These are phyloP conservation scores for Plagiodera versicolora DNA, from an alignment of 2,888 invertebrate genomes.

Conservation along the genomic window DNA sequence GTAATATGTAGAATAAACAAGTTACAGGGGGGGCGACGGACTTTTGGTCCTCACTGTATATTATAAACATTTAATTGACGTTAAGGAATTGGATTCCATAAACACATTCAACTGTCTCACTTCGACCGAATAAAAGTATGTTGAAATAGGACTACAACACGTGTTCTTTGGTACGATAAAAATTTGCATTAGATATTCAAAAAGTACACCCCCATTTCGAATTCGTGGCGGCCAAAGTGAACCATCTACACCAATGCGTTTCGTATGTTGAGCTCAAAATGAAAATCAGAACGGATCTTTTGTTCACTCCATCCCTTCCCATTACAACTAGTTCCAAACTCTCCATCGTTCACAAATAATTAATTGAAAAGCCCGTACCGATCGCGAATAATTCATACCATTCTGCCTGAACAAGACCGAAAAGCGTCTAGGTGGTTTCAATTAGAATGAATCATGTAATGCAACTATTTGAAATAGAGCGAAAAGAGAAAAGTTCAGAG, in stretches of 20 bases:
- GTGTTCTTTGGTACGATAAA: too few relatives aligned
- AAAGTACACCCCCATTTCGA: too few relatives aligned
- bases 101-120: too few relatives aligned
- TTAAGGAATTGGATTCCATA: too few relatives aligned
- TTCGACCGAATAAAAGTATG: too few relatives aligned
- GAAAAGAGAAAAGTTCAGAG: constrained; percentile 14
- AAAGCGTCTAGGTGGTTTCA: constrained; percentile 16
- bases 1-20: too few relatives aligned
- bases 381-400: constrained; percentile 30
- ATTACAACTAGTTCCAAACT: constrained; percentile 24
- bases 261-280: not conserved
- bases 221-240: not conserved
- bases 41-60: too few relatives aligned
- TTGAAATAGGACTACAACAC: too few relatives aligned
- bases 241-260: not conserved
- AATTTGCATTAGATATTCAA: too few relatives aligned
- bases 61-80: too few relatives aligned
- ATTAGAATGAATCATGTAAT: constrained; percentile 18
- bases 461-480: constrained; percentile 2
- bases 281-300: constrained; percentile 4
- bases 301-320: constrained; percentile 20
- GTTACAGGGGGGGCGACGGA: too few relatives aligned
- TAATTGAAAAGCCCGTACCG: constrained; percentile 31
- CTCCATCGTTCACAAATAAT: constrained; percentile 28
- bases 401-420: constrained; percentile 26